Evolutionary conservation across 1,140 invertebrate species (phyloP).

Genomic region (Ephestia elutella): DNA sequence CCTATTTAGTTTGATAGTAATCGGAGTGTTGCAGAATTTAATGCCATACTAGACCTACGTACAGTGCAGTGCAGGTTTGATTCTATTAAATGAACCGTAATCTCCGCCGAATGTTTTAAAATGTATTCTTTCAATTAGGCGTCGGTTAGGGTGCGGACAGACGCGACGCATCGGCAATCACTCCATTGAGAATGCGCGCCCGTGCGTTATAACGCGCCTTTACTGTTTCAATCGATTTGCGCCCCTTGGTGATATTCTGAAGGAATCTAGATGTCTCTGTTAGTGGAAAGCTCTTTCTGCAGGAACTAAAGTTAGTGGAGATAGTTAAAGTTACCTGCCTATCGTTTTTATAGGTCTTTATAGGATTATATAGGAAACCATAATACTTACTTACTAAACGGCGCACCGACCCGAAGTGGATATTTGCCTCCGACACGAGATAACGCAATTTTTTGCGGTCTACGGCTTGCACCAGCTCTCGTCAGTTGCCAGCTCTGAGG

Average conservation of each 20-base stretch:
- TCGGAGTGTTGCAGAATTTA: no score
- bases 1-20: no score
- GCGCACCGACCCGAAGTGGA: no score
- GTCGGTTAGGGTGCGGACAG: not conserved
- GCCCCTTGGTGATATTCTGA: constrained; percentile 15
- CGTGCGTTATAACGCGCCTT: constrained; percentile 45
- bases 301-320: no score
- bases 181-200: constrained; percentile 54
- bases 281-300: not conserved
- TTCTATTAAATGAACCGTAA: not conserved
- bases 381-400: no score
- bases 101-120: not conserved
- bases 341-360: no score
- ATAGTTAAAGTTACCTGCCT: no score
- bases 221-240: constrained; percentile 21
- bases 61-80: not conserved
- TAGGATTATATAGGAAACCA: no score
- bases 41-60: not conserved
- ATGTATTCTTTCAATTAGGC: constrained; percentile 2
- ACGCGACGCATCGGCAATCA: constrained; percentile 34
- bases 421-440: no score
- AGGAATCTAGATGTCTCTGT: not conserved
- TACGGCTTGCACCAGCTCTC: no score
- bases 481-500: no score
- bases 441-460: no score